A percentile compares a stretch with the other conserved stretches of the same genome.
Conservation (phyloP, 2,797 vertebrate species). For the Ctenopoma multispine region DNA sequence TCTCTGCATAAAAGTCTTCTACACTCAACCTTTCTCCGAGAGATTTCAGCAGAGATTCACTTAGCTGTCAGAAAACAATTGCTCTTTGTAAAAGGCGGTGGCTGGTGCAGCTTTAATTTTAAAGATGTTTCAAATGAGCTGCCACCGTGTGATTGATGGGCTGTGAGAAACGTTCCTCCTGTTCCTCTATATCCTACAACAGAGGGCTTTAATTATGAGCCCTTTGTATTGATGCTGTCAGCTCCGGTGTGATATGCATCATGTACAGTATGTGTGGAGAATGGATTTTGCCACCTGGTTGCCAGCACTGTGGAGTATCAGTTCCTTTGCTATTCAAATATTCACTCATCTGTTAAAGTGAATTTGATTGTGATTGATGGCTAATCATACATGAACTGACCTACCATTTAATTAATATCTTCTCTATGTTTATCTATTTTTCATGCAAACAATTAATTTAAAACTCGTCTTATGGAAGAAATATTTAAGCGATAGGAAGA, state of each 20-base stretch:
- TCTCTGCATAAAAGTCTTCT: conserved; percentile 66
- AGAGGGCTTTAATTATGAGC: conserved; percentile 75
- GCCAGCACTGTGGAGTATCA: conserved; percentile 44
- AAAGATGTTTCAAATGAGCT: conserved; percentile 81
- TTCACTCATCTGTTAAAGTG: conserved; percentile 64
- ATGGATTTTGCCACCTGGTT: conserved; percentile 69
- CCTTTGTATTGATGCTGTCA: conserved; percentile 75
- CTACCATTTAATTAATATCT: conserved; percentile 49
- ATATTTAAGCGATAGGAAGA: neutral
- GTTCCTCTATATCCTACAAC: conserved; percentile 58
- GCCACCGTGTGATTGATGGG: conserved; percentile 78
- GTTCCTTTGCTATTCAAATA: conserved; percentile 65
- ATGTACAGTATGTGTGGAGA: conserved; percentile 56
- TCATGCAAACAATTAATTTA: conserved; percentile 24
- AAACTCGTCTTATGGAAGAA: conserved; percentile 8
- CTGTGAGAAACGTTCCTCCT: conserved; percentile 57
- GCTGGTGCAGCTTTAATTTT: conserved; percentile 79
- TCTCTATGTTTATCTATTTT: conserved; percentile 22
- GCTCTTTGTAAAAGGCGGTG: conserved; percentile 66
- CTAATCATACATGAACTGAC: conserved; percentile 35
- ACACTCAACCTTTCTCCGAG: conserved; percentile 61
- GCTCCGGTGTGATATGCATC: conserved; percentile 72
- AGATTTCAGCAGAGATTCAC: conserved; percentile 74
- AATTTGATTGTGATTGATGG: conserved; percentile 76
- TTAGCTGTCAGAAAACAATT: conserved; percentile 77